phyloP scores from a whole-genome alignment of 2,888 invertebrate species.

The Acanthoscelides obtectus region DNA sequence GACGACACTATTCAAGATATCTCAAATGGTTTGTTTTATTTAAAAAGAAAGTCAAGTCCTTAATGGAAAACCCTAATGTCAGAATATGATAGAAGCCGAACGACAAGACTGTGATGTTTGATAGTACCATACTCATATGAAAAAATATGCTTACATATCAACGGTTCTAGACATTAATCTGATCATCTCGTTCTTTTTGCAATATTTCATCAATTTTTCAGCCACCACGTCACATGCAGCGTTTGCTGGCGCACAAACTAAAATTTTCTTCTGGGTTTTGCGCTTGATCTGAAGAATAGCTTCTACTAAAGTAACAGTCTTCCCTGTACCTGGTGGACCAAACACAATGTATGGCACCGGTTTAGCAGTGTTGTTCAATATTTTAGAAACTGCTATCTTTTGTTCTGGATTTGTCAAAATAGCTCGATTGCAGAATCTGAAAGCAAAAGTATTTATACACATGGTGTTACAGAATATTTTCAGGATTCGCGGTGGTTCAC shows the following conservation, averaged over 20 bases:
- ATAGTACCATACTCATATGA: too few relatives aligned
- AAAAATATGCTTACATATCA: conserved; percentile 38
- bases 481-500: too few relatives aligned
- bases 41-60: too few relatives aligned
- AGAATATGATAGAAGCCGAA: too few relatives aligned
- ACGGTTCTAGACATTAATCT: conserved; percentile 48
- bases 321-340: conserved; percentile 83
- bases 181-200: conserved; percentile 39
- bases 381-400: conserved; percentile 61
- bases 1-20: too few relatives aligned
- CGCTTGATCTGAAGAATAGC: conserved; percentile 53
- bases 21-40: too few relatives aligned
- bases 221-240: conserved; percentile 67
- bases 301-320: conserved; percentile 70
- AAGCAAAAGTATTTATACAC: too few relatives aligned
- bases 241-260: conserved; percentile 68
- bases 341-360: conserved; percentile 75
- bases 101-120: too few relatives aligned
- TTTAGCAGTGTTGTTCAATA: conserved; percentile 57
- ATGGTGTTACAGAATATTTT: too few relatives aligned
- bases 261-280: conserved; percentile 48
- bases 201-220: conserved; percentile 35
- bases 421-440: conserved; percentile 39
- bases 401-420: conserved; percentile 59
- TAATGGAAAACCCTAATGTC: too few relatives aligned